Percentiles rank a stretch among this genome's conserved stretches.
Evolutionary conservation across 2,113 vertebrate genomes (phyloP).

Genomic region (Columbina picui): DNA sequence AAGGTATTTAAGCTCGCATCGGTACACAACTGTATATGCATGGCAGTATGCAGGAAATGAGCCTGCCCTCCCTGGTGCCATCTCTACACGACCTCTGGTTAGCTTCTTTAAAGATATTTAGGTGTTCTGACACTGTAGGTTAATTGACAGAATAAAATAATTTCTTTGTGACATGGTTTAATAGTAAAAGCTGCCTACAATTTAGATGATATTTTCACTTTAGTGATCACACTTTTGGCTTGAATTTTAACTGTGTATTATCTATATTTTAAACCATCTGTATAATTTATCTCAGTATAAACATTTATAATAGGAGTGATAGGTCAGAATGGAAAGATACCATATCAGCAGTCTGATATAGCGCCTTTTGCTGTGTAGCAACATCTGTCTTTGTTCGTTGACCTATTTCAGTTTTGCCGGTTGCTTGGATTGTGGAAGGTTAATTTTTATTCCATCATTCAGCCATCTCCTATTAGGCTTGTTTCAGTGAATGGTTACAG

Average conservation of each 20-base stretch:
- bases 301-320: background rate
- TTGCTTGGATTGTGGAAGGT: background rate
- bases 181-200: background rate
- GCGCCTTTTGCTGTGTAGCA: background rate
- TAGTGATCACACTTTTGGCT: background rate
- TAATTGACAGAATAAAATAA: background rate
- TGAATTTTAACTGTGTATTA: background rate
- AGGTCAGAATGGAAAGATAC: background rate
- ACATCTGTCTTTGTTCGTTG: background rate
- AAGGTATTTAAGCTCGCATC: background rate
- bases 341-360: background rate
- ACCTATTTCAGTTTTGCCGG: background rate
- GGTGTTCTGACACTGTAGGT: background rate
- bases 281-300: background rate
- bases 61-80: background rate
- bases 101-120: background rate
- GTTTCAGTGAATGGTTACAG: background rate
- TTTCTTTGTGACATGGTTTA: background rate
- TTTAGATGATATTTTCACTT: background rate
- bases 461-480: background rate
- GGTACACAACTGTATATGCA: background rate
- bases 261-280: background rate
- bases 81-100: background rate
- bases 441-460: background rate
- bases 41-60: background rate